Percentiles rank a stretch among this genome's conserved stretches.
phyloP scores from a whole-genome alignment of 2,797 vertebrate species.

The Odontamblyopus lacepedii region DNA sequence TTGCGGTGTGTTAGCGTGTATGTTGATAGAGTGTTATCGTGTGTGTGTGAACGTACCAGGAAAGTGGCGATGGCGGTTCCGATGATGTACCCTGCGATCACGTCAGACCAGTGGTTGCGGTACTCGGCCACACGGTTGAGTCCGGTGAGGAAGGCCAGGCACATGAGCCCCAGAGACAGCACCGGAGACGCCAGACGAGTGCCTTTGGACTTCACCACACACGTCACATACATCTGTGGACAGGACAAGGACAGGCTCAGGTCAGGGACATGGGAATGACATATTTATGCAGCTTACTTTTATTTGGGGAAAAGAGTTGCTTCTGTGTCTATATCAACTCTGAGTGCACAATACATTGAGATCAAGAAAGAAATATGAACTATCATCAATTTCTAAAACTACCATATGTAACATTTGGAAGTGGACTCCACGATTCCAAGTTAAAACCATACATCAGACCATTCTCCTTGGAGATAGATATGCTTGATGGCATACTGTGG shows the following conservation, averaged over 20 bases:
- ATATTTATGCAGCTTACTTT: background rate
- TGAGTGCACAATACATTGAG: too few relatives aligned
- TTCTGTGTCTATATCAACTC: too few relatives aligned
- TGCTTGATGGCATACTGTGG: too few relatives aligned
- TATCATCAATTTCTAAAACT: too few relatives aligned
- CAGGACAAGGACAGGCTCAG: background rate
- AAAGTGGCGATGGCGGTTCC: conserved; percentile 93
- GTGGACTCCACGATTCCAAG: too few relatives aligned
- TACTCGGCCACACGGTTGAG: conserved; percentile 98
- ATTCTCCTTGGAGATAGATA: too few relatives aligned
- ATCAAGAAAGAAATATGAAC: too few relatives aligned
- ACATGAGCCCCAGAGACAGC: conserved; percentile 90
- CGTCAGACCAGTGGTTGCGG: conserved; percentile 97
- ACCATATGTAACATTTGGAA: too few relatives aligned
- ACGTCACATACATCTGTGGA: conserved; percentile 81
- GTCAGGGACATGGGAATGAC: background rate
- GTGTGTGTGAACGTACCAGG: conserved; percentile 82
- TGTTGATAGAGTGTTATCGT: background rate
- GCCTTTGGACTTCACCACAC: conserved; percentile 92
- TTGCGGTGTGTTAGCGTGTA: background rate
- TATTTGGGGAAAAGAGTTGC: too few relatives aligned
- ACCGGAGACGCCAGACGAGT: conserved; percentile 94
- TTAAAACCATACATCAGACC: too few relatives aligned
- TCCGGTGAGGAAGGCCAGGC: conserved; percentile 94
- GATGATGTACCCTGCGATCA: conserved; percentile 95